Evolutionary conservation across 2,888 invertebrate genomes (phyloP).

Genomic region (Steinernema hermaphroditum): DNA sequence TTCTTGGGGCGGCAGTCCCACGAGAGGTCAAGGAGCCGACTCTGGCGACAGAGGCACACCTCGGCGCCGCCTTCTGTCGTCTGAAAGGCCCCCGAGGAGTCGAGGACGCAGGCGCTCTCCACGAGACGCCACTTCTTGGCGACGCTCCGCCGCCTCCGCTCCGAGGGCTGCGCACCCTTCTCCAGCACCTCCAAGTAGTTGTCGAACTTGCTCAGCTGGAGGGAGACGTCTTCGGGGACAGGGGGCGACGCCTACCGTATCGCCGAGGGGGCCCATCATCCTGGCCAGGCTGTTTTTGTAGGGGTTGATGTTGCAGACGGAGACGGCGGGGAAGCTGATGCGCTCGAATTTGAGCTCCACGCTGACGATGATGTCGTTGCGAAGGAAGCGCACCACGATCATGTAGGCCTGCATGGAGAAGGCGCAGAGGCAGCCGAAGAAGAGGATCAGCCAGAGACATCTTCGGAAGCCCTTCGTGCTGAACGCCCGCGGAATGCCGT

Average conservation of each 20-base stretch:
- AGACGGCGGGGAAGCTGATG: slow-evolving; percentile 63
- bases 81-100: not conserved
- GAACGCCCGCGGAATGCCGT: slow-evolving; percentile 64
- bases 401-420: slow-evolving; percentile 60
- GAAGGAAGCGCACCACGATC: slow-evolving; percentile 58
- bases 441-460: slow-evolving; percentile 58
- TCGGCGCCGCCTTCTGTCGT: slow-evolving; percentile 22
- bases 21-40: not conserved
- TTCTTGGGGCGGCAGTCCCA: slow-evolving; percentile 35
- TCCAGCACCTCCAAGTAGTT: slow-evolving; percentile 43
- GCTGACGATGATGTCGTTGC: slow-evolving; percentile 65
- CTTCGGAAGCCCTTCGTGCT: slow-evolving; percentile 51
- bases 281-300: slow-evolving; percentile 64
- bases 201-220: slow-evolving; percentile 60
- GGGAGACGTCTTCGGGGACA: slow-evolving; percentile 8
- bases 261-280: slow-evolving; percentile 50
- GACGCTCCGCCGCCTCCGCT: slow-evolving; percentile 16
- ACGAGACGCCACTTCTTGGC: slow-evolving; percentile 1
- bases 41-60: slow-evolving; percentile 36
- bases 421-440: slow-evolving; percentile 55
- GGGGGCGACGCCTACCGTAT: slow-evolving; percentile 60
- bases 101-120: not conserved
- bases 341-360: slow-evolving; percentile 65
- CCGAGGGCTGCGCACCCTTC: not conserved
- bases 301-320: slow-evolving; percentile 65